Evolutionary conservation across 2,888 invertebrate genomes (phyloP), one percentile per base, ranked within the genome.

Genomic region (Mamestra brassicae): DNA sequence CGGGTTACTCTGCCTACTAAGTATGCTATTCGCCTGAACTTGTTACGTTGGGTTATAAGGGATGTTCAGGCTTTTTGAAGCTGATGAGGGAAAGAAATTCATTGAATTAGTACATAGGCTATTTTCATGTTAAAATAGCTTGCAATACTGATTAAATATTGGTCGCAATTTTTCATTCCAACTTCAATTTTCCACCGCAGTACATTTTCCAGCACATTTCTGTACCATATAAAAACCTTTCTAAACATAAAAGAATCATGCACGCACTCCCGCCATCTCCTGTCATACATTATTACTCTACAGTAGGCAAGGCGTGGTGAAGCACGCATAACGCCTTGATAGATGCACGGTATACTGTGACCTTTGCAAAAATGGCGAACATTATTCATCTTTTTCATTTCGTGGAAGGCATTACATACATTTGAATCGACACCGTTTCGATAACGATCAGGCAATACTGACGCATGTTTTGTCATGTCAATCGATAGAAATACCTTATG

Each of bases 361-460:
- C 68, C 73, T 76, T 74, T 70, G 45, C 64, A 45, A 54, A 69
- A 86, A 86, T 84, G 36, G 67, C 47, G 34, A 47, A 74, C 77
- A 81, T 81, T 77, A 77, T 75, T 84, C 80, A 76, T 76, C 13
- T 74, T 86, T 82, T 85, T 83, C 69, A 80, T 80, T 77, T 77
- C 78, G 68, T 69, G 52, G 62, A 71, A 68, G 50, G 63, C 63
- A 80, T 71, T 72, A 75, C 73, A 64, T 63, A 69, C 57, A 42
- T 78, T 74, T 60, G 76, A 78, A 80, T 82, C 75, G 76, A 82
- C 70, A 74, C 75, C 47, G 66, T 69, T 66, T 57, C 17, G 75
- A 83, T 85, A 78, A 76, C 63, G 67, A 83, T 80, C 76, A 65
- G 66, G 65, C 63, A 71, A 80, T 84, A 84, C 63, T 74, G 84